A percentile compares a stretch with the other conserved stretches of the same genome.
Evolutionary conservation across 2,888 invertebrate genomes (phyloP).

Genomic region (Epinotia brunnichana): DNA sequence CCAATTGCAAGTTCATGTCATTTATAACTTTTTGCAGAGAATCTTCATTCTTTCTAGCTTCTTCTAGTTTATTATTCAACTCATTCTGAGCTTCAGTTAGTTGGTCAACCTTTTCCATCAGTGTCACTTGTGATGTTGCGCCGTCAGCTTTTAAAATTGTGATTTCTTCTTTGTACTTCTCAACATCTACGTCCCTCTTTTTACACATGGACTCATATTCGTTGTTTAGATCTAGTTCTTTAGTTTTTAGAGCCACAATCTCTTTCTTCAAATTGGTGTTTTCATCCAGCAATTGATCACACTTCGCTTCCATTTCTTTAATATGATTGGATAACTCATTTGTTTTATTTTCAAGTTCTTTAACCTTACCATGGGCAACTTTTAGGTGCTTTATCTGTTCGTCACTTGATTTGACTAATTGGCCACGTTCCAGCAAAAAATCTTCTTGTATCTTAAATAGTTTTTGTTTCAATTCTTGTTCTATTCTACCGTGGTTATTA

Average conservation of each 20-base stretch:
- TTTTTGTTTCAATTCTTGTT: constrained; percentile 79
- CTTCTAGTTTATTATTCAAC: constrained; percentile 76
- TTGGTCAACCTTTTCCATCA: constrained; percentile 80
- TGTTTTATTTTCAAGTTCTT: constrained; percentile 64
- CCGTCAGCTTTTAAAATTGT: constrained; percentile 74
- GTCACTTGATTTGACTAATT: constrained; percentile 67
- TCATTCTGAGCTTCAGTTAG: constrained; percentile 78
- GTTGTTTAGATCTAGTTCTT: constrained; percentile 68
- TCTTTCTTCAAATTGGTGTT: constrained; percentile 74
- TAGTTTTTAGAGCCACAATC: constrained; percentile 68
- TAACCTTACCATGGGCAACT: constrained; percentile 66
- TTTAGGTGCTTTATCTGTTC: constrained; percentile 70
- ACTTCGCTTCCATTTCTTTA: constrained; percentile 63
- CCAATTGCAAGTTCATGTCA: constrained; percentile 75
- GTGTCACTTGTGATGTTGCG: constrained; percentile 73
- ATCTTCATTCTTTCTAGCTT: constrained; percentile 78
- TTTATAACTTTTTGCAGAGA: constrained; percentile 76
- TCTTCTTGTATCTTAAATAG: constrained; percentile 76
- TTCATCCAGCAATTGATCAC: constrained; percentile 73
- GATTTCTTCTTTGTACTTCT: constrained; percentile 77
- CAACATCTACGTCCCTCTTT: constrained; percentile 74
- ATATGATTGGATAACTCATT: constrained; percentile 62
- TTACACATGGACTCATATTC: constrained; percentile 71
- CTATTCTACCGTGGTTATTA: constrained; percentile 72
- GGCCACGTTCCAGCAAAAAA: constrained; percentile 68